Evolutionary conservation across 2,888 invertebrate genomes (phyloP), one percentile per base, ranked within the genome.

Genomic region (Acanthosepion esculentum): DNA sequence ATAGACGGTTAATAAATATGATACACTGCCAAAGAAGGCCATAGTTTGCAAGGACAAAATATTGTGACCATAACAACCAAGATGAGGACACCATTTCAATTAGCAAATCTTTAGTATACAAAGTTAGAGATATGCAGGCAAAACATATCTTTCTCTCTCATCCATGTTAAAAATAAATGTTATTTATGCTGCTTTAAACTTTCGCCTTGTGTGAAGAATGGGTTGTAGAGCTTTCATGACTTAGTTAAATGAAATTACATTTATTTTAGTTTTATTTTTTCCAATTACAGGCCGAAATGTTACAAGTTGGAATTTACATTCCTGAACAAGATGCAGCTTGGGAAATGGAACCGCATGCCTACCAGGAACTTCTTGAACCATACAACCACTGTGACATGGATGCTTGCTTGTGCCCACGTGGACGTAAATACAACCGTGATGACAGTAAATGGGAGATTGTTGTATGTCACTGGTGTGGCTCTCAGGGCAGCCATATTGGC

Each of bases 301-400:
- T 98, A 41, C 97, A 97, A 0, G 98, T 98, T 97, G 99, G 99
- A 4, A 98, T 99, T 95, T 98, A 98, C 95, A 98, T 99, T 92
- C 99, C 99, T 0, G 98, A 98, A 96, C 98, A 98, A 96, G 99
- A 99, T 97, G 99, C 99, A 0, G 98, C 98, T 0, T 99, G 99
- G 99, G 99, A 99, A 96, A 96, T 98, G 26, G 98, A 98, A 95
- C 98, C 98, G 4, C 98, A 98, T 96, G 98, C 99, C 0, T 99
- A 98, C 97, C 98, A 98, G 0, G 98, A 98, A 95, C 98, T 98
- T 91, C 97, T 98, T 41, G 98, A 98, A 95, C 97, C 98, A 0
- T 98, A 98, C 6, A 97, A 98, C 15, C 95, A 96, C 0, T 99
- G 99, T 96, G 98, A 98, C 92, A 98, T 98, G 0, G 91, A 95